Evolutionary conservation across 2,797 vertebrate species (phyloP), one percentile per base, ranked within the genome.

Genomic region (Hemitrygon akajei): DNA sequence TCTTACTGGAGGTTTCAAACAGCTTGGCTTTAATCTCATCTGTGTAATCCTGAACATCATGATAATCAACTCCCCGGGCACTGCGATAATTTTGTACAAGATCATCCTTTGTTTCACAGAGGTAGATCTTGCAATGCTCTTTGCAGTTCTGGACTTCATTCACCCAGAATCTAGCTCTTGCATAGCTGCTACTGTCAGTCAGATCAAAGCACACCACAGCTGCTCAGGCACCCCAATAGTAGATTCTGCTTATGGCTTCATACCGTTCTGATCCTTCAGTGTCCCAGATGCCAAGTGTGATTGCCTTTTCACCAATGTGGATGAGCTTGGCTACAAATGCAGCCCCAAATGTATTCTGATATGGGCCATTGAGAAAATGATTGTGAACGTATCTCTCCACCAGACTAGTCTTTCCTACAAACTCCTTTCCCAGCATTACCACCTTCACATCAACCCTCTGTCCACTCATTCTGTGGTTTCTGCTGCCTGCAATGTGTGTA

Each of bases 1-100:
- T 98, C 97, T 99, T 99, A 96, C 99, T 99, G 81, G 99, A 99
- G n/a, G 99, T 99, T 96, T 99, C 98, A 18, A 98, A 99, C 95
- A 98, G 97, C 94, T 98, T 97, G 0, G 98, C 99, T 86, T 98
- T 97, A 91, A 99, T 99, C 95, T 98, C 98, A 0, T 99, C 99
- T 1, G 97, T 98, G 0, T 99, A 99, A 96, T 99, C 99, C 96
- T 99, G 98, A 56, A 98, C 97, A 0, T 99, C 99, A 0, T 99
- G 98, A 96, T 97, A 98, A 95, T 99, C 99, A 0, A 99, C 97
- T 0, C 97, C 97, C 0, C 99, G 96, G 14, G 96, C 95, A 79
- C 97, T 97, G 79, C 97, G 96, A 95, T 99, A 98, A 58, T 96
- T 97, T 94, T 97, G 97, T 3, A 99, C 96, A 94, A 99, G 96